phyloP scores from a whole-genome alignment of 2,113 vertebrate species.

The Onychorhynchus coronatus region DNA sequence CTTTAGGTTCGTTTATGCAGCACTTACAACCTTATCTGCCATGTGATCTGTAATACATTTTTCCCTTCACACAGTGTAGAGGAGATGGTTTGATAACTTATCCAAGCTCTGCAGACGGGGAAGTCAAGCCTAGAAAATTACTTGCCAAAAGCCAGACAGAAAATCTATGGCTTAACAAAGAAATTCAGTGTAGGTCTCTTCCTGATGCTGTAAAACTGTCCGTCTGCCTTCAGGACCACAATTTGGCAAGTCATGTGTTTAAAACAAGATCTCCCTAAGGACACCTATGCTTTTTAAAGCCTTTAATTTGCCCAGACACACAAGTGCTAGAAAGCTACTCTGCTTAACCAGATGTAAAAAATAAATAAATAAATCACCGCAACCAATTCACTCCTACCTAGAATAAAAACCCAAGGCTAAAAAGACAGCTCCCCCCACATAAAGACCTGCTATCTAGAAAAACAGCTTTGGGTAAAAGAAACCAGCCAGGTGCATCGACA shows the following conservation, averaged over 20 bases:
- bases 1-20: background rate
- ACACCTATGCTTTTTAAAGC: background rate
- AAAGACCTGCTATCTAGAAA: conserved; percentile 29
- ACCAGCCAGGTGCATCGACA: background rate
- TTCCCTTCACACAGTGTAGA: background rate
- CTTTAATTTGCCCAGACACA: background rate
- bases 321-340: background rate
- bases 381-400: background rate
- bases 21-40: background rate
- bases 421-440: background rate
- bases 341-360: background rate
- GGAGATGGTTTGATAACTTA: conserved; percentile 17
- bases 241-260: background rate
- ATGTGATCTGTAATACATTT: background rate
- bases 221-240: background rate
- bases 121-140: conserved; percentile 37
- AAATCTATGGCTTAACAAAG: conserved; percentile 5
- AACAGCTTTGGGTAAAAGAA: conserved; percentile 31
- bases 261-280: background rate
- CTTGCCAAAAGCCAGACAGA: conserved; percentile 30
- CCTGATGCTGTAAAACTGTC: background rate
- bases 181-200: background rate
- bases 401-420: background rate
- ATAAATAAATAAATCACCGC: background rate
- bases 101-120: background rate